Percentiles rank a stretch among this genome's conserved stretches.
Conservation (phyloP, 2,113 vertebrate genomes). For the Lophotis ruficrista region DNA sequence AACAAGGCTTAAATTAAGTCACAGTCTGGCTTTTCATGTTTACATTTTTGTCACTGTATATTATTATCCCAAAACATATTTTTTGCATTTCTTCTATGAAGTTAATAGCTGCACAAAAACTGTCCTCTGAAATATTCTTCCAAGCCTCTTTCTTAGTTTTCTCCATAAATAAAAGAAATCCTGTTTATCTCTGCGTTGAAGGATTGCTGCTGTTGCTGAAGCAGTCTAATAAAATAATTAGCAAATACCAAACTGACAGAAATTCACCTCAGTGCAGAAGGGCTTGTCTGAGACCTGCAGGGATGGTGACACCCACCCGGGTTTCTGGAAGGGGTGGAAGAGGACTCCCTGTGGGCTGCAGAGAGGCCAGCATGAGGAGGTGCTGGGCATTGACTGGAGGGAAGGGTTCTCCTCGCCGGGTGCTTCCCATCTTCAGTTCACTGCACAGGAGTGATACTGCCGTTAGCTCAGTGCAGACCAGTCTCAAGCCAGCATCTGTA, state of each 20-base stretch:
- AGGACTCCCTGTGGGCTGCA: background rate
- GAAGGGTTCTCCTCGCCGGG: background rate
- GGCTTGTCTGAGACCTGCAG: background rate
- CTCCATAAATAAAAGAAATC: background rate
- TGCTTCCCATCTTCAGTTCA: background rate
- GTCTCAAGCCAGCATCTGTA: background rate
- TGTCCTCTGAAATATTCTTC: background rate
- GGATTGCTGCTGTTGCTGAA: background rate
- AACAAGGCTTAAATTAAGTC: background rate
- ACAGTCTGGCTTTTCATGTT: background rate
- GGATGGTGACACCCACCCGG: rapidly evolving
- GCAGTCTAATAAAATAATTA: background rate
- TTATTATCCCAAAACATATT: background rate
- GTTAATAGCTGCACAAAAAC: slow-evolving; percentile 1
- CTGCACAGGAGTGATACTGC: background rate
- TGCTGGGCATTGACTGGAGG: background rate
- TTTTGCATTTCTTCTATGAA: background rate
- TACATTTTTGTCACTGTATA: background rate
- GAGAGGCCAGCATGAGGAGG: background rate
- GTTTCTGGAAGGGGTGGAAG: background rate
- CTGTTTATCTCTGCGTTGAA: background rate
- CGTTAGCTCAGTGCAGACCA: background rate
- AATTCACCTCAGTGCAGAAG: background rate
- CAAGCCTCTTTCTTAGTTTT: background rate
- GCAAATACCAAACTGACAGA: background rate